Evolutionary conservation across 2,888 invertebrate genomes (phyloP).

Genomic region (Glomeris marginata): DNA sequence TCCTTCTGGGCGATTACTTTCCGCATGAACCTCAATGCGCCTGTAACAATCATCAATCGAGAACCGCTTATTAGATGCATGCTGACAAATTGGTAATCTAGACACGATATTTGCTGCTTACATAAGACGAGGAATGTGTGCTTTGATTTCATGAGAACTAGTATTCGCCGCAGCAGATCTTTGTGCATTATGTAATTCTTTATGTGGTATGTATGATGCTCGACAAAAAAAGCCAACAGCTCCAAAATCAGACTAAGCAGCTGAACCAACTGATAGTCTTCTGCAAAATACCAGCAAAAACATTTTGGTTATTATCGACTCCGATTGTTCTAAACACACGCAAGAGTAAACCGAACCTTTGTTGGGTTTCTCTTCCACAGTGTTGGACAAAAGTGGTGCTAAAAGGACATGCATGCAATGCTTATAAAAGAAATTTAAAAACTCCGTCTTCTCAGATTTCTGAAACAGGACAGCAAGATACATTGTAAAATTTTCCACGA

Average conservation of each 20-base stretch:
- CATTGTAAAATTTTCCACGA: background rate
- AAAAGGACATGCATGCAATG: conserved; percentile 83
- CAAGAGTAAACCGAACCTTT: conserved; percentile 33
- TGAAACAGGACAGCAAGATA: conserved; percentile 19
- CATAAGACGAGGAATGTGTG: conserved; percentile 93
- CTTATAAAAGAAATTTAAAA: conserved; percentile 96
- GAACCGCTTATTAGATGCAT: too few species aligned
- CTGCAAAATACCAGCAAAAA: conserved; percentile 39
- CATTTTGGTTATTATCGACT: background rate
- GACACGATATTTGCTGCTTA: conserved; percentile 27
- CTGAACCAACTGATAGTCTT: conserved; percentile 95
- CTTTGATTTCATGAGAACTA: conserved; percentile 90
- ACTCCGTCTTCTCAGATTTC: conserved; percentile 95
- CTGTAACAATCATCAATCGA: too few species aligned
- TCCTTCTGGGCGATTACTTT: conserved; percentile 95
- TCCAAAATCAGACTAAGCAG: conserved; percentile 87
- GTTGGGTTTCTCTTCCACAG: conserved; percentile 71
- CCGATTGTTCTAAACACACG: background rate
- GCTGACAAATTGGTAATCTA: too few species aligned
- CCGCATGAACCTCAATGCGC: conserved; percentile 91
- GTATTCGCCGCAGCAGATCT: conserved; percentile 84
- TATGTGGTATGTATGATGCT: conserved; percentile 98
- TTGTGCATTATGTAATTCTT: conserved; percentile 95
- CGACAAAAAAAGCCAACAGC: conserved; percentile 92
- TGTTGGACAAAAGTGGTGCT: conserved; percentile 89